phyloP scores from a whole-genome alignment of 2,797 vertebrate genomes.

The Hybognathus amarus region DNA sequence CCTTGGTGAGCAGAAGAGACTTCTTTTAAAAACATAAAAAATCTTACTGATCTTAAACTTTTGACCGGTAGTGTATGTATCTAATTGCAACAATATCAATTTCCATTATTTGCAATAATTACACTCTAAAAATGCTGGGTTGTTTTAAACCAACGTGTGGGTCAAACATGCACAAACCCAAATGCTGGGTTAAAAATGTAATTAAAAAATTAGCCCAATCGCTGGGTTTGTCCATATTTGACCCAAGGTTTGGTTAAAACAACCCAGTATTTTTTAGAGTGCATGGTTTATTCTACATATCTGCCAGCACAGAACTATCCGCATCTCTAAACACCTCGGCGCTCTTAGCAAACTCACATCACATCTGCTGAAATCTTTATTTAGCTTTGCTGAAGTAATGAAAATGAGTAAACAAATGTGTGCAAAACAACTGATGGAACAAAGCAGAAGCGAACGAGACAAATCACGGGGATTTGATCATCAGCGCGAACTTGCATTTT shows the following conservation, averaged over 20 bases:
- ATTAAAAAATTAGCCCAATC: too few species aligned
- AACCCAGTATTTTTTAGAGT: too few species aligned
- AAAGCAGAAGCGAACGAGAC: conserved; percentile 26
- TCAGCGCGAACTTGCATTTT: conserved; percentile 35
- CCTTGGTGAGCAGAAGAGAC: too few species aligned
- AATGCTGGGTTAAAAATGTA: too few species aligned
- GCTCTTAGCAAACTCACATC: background rate
- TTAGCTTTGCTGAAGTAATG: conserved; percentile 22
- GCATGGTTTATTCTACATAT: background rate
- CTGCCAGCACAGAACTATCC: background rate
- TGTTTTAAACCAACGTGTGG: too few species aligned
- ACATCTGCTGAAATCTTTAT: conserved; percentile 27
- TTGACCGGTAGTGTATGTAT: too few species aligned
- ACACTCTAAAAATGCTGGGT: too few species aligned
- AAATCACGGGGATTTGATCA: conserved; percentile 32
- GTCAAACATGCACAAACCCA: too few species aligned
- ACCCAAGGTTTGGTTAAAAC: too few species aligned
- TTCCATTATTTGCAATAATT: background rate
- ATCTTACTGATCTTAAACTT: too few species aligned
- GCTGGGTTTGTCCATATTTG: too few species aligned
- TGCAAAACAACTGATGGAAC: conserved; percentile 33
- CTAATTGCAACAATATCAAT: background rate
- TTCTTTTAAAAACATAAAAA: too few species aligned
- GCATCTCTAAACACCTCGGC: conserved; percentile 1
- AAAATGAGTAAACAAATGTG: conserved; percentile 48